Base-by-base conservation (phyloP, 2,797 vertebrate genomes). In the Odontamblyopus rebecca region DNA sequence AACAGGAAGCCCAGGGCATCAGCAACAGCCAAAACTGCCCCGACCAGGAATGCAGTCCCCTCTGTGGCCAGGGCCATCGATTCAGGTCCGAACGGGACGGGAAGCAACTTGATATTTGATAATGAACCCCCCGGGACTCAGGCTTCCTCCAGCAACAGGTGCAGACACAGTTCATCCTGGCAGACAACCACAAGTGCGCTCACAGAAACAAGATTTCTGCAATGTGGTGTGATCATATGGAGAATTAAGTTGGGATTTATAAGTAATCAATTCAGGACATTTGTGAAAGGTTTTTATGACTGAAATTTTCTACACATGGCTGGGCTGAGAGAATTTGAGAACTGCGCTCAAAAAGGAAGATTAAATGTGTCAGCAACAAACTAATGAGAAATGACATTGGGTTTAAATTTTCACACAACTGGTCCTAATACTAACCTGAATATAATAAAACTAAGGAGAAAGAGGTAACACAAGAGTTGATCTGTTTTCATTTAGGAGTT, bases 81-180 rank as follows among this genome's bases (percentile, higher is more conserved):
- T 89, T 91, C 81, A 80, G 89, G 89, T 50, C 89, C 74, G 84
- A 79, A 29, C 50, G 77, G 78, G 87, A 90, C 74, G 85, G 91
- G 85, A 91, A 88, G 93, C 91, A 94, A 94, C 92, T 86, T 90
- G 93, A 95, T 94, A 93, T 89, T 71, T 44, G 86, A 92, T 94
- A 93, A 93, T 93, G 93, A 94, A 91, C 82, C 91, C 91, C 89
- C 56, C 48, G 89, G 82, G 89, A 85, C 84, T 78, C 83, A 83
- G 72, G 86, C 92, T 94, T 94, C 93, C 93, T 92, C 89, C 93
- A 73, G 87, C 91, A 93, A 94, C 93, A 95, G 94, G 94, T 95
- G 93, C 93, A 91, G 89, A 91, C 88, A 91, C 91, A 75, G 86
- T 88, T 89, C 88, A 88, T 88, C 83, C 85, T 89, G 89, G 90